Evolutionary conservation across 2,888 invertebrate species (phyloP).

Genomic region (Melanostoma mellinum): DNA sequence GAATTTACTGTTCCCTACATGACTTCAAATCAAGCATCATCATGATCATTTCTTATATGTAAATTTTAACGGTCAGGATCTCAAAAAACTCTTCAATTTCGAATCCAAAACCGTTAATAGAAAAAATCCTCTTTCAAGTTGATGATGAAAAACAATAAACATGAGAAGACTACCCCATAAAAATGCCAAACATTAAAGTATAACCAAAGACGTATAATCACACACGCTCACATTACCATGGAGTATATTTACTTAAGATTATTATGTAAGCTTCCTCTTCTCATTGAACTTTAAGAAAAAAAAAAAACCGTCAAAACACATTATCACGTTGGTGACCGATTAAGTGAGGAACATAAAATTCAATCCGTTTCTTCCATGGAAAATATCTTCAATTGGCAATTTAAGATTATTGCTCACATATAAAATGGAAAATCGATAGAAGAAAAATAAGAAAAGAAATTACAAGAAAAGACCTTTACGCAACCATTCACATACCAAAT

Average conservation of each 20-base stretch:
- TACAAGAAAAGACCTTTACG: conserved; percentile 38
- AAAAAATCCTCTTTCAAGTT: too few species aligned
- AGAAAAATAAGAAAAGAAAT: conserved; percentile 19
- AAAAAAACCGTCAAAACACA: conserved; percentile 9
- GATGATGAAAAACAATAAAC: neutral
- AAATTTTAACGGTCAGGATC: too few species aligned
- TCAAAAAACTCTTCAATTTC: too few species aligned
- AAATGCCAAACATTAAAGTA: conserved; percentile 9
- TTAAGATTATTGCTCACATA: conserved; percentile 56
- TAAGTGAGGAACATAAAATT: neutral
- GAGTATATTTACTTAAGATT: conserved; percentile 23
- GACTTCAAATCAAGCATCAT: too few species aligned
- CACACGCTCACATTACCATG: neutral
- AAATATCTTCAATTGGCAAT: conserved; percentile 45
- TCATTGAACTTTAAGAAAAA: neutral
- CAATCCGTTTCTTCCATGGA: conserved; percentile 5
- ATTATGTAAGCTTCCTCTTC: neutral
- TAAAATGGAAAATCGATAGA: conserved; percentile 58
- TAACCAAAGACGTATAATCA: conserved; percentile 12
- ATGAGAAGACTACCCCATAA: neutral
- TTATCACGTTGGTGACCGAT: conserved; percentile 14
- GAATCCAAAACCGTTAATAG: too few species aligned
- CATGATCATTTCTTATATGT: too few species aligned
- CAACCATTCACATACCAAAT: conserved; percentile 49
- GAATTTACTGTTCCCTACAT: too few species aligned